Conservation (phyloP, 1,140 invertebrate species). For the Babylonia areolata region DNA sequence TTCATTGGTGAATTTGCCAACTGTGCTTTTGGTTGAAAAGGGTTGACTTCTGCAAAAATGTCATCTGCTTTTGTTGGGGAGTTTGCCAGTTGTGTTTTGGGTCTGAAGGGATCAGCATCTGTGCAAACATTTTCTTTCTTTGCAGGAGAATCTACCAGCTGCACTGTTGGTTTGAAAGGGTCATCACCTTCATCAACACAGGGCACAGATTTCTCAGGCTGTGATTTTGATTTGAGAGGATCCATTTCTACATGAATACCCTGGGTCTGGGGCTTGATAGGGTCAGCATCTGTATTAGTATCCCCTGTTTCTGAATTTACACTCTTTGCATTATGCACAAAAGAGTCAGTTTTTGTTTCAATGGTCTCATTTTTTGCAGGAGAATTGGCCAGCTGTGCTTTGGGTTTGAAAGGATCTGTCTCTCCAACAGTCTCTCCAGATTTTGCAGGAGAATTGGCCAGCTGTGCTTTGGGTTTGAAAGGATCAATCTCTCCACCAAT, state of each 20-base stretch:
- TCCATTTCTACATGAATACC: background rate
- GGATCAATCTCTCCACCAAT: background rate
- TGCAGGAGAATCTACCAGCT: background rate
- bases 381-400: background rate
- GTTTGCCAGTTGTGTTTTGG: constrained; percentile 6
- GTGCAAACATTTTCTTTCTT: background rate
- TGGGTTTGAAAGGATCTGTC: background rate
- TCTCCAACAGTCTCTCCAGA: background rate
- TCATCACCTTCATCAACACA: background rate
- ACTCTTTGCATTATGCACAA: background rate
- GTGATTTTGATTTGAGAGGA: background rate
- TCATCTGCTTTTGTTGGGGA: background rate
- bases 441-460: background rate
- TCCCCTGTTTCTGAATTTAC: background rate
- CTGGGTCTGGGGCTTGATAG: background rate
- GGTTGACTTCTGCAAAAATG: background rate
- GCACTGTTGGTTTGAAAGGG: background rate
- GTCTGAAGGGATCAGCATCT: background rate
- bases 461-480: constrained; percentile 2
- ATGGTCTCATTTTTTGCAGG: background rate
- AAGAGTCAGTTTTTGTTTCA: background rate
- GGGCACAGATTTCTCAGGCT: background rate
- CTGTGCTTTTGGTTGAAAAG: constrained; percentile 16
- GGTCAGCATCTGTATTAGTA: background rate
- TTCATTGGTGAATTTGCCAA: background rate